Base-by-base conservation (phyloP, 2,888 invertebrate species). In the Hyposoter dolosus region DNA sequence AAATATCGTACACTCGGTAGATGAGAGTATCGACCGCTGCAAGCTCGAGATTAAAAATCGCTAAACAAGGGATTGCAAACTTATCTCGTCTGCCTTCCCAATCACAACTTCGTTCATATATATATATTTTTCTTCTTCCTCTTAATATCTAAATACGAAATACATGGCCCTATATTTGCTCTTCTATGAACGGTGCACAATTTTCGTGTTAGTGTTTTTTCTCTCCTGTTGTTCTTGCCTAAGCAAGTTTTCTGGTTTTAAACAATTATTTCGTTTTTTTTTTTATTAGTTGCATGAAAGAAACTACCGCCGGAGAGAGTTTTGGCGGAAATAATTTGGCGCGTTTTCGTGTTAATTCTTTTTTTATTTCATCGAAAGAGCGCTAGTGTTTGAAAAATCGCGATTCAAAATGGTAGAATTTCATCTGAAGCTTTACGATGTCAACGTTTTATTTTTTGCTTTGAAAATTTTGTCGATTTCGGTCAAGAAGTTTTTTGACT, bases 151-250 rank as follows among this genome's bases (percentile, higher is more conserved):
- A 92, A 89, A 92, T 92, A 93, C 88, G 91, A 92, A 93, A 93
- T 93, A 93, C 91, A 92, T 93, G 92, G 91, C 90, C 92, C 92
- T 92, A 92, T 84, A 91, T 89, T 88, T 66, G 72, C 43, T 77
- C 45, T 71, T 79, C 50, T 89, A 89, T 89, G 87, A 90, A 87
- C 90, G 89, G 89, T 90, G 89, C 89, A 85, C 78, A 87, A 83
- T 84, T 86, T 84, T 77, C 84, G 75, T 75, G 87, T 82, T 85
- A 12, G 47, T 87, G 83, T 87, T 82, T 53, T 32, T 69, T n/a
- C 56, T 43, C 35, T 40, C 32, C 28, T 10, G 40, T 10, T 4
- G 80, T 74, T 60, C 66, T 56, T 23, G 23, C 81, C 68, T 82
- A 83, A 83, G 63, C 66, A 88, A 83, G 83, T 60, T 23, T 23